Evolutionary conservation across 2,113 vertebrate genomes (phyloP), one percentile per base, ranked within the genome.

Genomic region (Taxidea taxus): DNA sequence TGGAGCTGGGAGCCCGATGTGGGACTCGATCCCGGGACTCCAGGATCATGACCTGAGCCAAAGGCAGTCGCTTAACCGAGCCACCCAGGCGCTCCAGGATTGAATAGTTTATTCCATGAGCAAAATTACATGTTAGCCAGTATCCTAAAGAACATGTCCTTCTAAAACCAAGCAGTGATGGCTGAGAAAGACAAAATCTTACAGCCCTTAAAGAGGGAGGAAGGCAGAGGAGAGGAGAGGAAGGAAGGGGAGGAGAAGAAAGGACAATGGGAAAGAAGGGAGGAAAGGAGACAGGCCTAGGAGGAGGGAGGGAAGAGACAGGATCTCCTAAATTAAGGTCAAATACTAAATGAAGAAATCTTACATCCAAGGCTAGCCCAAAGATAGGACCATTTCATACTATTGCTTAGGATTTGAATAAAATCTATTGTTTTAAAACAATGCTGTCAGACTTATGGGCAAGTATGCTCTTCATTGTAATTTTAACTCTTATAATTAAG

Each of bases 381-480:
- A 31, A 25, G 54, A 97, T 47, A 85, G 51, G n/a, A 94, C n/a
- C n/a, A 56, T 83, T 91, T 84, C 72, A 81, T 85, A 93, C 80
- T 85, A 72, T 78, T 92, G 29, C 62, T 91, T 93, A 82, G 37
- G 80, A 92, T 92, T 72, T 96, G 47, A 97, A 96, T 95, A 82
- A 95, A 94, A 96, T 88, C 84, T 47, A 92, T 90, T 97, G 96
- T 96, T 98, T 97, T 95, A 96, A 95, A 98, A 95, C 87, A 91
- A 81, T 91, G 62, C n/a, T 66, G 51, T 81, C 95, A 91, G 80
- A 92, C 66, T 95, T 97, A n/a, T 12, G 94, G 31, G 70, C 16
- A 86, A 94, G 44, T 86, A 60, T 68, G 42, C 42, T 97, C 83
- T 92, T 98, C 83, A 51, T 42, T 97, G 10, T 92, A 98, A 97